phyloP scores from a whole-genome alignment of 2,888 invertebrate species.

The Pediacus dermestoides region DNA sequence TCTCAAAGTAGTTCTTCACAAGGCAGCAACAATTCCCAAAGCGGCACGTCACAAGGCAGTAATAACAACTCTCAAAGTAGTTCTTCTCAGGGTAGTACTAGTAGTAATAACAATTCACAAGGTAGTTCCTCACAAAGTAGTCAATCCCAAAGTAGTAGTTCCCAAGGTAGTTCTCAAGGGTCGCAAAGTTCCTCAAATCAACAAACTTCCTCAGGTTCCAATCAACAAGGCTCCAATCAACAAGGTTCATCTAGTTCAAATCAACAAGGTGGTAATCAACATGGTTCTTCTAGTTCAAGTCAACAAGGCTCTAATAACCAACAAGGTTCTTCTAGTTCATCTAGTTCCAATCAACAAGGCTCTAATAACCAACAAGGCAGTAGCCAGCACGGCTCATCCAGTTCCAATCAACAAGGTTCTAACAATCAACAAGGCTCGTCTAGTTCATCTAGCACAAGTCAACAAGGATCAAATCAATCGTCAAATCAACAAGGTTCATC shows the following conservation, averaged over 20 bases:
- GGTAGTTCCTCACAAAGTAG: too few relatives aligned
- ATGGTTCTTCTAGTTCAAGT: constrained; percentile 21
- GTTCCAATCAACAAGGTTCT: constrained; percentile 18
- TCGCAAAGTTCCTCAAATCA: constrained; percentile 13
- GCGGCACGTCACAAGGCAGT: too few relatives aligned
- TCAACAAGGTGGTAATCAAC: constrained; percentile 19
- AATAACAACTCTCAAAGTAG: too few relatives aligned
- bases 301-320: constrained; percentile 16
- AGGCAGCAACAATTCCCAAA: constrained; percentile 6
- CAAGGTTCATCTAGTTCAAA: constrained; percentile 16
- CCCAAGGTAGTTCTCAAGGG: too few relatives aligned
- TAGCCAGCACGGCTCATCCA: constrained; percentile 23
- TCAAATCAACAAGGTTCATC: constrained; percentile 22
- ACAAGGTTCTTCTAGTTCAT: not conserved
- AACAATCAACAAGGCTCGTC: constrained; percentile 1
- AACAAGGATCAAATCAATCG: constrained; percentile 21
- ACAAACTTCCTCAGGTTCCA: constrained; percentile 14
- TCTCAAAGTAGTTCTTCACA: constrained; percentile 7
- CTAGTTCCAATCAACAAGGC: constrained; percentile 20
- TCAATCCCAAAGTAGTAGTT: too few relatives aligned
- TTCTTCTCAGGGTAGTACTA: too few relatives aligned
- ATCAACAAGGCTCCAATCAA: constrained; percentile 22
- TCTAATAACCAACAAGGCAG: constrained; percentile 20
- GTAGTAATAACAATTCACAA: too few relatives aligned
- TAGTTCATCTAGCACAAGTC: constrained; percentile 12